Evolutionary conservation across 2,888 invertebrate species (phyloP).

Genomic region (Epistrophe eligans): DNA sequence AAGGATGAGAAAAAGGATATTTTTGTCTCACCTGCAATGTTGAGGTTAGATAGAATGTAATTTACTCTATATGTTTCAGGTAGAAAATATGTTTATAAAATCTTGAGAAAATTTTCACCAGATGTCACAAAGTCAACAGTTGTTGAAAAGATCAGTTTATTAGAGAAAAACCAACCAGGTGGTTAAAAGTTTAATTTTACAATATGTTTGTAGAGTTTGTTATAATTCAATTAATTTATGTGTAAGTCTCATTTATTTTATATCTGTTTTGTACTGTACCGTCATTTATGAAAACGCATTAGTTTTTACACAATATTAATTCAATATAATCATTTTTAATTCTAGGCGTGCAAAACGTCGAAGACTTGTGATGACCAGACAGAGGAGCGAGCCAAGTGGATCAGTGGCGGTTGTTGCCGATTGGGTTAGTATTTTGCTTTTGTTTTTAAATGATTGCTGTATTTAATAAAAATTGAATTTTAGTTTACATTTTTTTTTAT

Average conservation of each 20-base stretch:
- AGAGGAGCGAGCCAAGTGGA: background rate
- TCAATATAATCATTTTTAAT: background rate
- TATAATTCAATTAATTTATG: slow-evolving; percentile 25
- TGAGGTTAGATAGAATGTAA: background rate
- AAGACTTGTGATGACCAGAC: background rate
- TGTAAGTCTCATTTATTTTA: slow-evolving; percentile 3
- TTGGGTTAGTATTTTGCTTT: slow-evolving; percentile 6
- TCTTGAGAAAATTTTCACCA: background rate
- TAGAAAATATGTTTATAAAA: background rate
- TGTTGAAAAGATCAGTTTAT: background rate
- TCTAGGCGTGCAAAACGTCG: background rate
- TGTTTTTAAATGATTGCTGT: background rate
- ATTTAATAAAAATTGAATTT: background rate
- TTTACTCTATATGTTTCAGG: background rate
- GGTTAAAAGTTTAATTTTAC: background rate
- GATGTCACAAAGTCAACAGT: background rate
- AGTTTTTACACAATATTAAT: background rate
- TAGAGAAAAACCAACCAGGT: background rate
- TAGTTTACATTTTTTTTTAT: background rate
- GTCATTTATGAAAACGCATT: background rate
- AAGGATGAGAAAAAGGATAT: background rate
- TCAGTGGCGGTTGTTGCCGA: slow-evolving; percentile 11
- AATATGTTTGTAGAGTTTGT: slow-evolving; percentile 18
- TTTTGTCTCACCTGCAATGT: background rate
- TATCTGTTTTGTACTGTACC: background rate